Base-by-base conservation (phyloP, 2,113 vertebrate species). In the Myocastor coypus region DNA sequence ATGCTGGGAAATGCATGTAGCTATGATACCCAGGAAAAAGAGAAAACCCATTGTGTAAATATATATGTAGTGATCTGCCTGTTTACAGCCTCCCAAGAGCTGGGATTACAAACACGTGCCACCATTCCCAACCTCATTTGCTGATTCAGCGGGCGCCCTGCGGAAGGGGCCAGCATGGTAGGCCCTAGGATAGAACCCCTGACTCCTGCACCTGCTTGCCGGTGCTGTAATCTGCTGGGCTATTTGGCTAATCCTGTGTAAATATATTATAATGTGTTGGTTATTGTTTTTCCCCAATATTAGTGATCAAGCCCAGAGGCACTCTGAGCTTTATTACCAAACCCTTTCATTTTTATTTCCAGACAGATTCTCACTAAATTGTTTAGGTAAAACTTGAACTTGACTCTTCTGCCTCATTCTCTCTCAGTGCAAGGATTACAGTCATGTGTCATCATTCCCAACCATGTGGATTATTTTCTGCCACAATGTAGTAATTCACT, bases 1-100 rank as follows among this genome's bases (percentile, higher is more conserved):
- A 73, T 91, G 0, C 61, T 83, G n/a, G 77, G 82, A 87, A 95
- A 95, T 40, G 17, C 7, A 87, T 69, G 30, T 63, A 87, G 68
- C 61, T 80, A 17, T 78, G n/a, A 57, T 87, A 82, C n/a, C 68
- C 42, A 71, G 87, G 57, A 87, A 83, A 90, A 87, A 22, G 24
- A 28, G 69, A 0, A 17, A 85, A 59, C 30, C 55, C 46, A 57
- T 80, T 57, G 9, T 57, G 42, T 64, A 32, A 85, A 46, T 46
- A 73, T 7, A 40, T 42, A 46, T 46, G 8, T 8, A 46, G 46
- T 46, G 46, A 46, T 46, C 46, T 46, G 46, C 46, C 46, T 46
- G 46, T 46, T 46, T 46, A 46, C 8, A 46, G 46, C 46, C 46
- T 46, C 46, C 46, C 46, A 46, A 46, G 46, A 46, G 46, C 46